phyloP scores from a whole-genome alignment of 2,797 vertebrate genomes.

The Scomberomorus guttatus region DNA sequence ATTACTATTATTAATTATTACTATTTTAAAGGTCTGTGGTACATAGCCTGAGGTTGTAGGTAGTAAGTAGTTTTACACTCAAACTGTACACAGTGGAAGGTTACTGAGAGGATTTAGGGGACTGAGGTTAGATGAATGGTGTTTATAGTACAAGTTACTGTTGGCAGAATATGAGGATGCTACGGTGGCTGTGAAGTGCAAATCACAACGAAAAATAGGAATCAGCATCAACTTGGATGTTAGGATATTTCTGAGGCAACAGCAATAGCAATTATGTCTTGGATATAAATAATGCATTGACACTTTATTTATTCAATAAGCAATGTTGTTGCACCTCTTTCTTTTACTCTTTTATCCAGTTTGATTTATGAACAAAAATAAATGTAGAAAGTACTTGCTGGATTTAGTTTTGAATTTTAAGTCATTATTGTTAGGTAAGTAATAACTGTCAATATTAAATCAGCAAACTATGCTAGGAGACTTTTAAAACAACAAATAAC shows the following conservation, averaged over 20 bases:
- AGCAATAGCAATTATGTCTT: background rate
- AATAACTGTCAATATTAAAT: background rate
- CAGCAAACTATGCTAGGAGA: background rate
- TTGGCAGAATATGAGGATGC: background rate
- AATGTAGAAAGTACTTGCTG: too few species aligned
- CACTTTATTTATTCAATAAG: background rate
- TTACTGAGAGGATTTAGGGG: background rate
- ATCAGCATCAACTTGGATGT: background rate
- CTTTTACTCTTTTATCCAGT: background rate
- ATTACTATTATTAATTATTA: too few species aligned
- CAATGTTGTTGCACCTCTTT: background rate
- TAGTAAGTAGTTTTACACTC: background rate
- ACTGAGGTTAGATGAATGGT: background rate
- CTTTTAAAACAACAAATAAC: background rate
- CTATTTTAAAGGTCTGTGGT: too few species aligned
- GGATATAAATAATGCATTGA: background rate
- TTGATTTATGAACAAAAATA: background rate
- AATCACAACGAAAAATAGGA: too few species aligned
- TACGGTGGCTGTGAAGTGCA: too few species aligned
- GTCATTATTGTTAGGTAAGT: background rate
- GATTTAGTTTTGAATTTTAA: background rate
- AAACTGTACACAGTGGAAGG: background rate
- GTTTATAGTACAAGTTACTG: background rate
- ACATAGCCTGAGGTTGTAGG: too few species aligned
- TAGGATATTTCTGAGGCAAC: background rate